Evolutionary conservation across 2,888 invertebrate species (phyloP).

Genomic region (Timandra comae): DNA sequence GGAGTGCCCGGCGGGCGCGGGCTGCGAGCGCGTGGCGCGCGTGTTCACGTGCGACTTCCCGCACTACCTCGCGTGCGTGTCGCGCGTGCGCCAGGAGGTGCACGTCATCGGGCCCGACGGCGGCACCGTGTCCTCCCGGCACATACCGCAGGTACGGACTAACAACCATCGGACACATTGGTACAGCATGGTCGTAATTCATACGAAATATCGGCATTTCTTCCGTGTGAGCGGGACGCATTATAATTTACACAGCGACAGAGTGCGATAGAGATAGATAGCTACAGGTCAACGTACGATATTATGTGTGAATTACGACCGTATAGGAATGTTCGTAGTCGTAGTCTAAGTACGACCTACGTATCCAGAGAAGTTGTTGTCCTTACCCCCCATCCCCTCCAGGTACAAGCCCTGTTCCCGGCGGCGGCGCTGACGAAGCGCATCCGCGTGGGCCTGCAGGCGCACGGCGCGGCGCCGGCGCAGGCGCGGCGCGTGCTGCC

Average conservation of each 20-base stretch:
- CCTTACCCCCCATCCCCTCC: background rate
- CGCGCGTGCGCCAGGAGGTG: conserved; percentile 96
- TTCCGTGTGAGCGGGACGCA: too few species aligned
- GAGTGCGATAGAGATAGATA: too few species aligned
- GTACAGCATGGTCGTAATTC: too few species aligned
- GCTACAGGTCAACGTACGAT: too few species aligned
- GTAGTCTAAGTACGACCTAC: too few species aligned
- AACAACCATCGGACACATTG: too few species aligned
- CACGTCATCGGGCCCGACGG: conserved; percentile 98
- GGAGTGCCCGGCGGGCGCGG: conserved; percentile 81
- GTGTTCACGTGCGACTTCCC: conserved; percentile 98
- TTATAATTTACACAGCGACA: too few species aligned
- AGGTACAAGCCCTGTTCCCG: conserved; percentile 90
- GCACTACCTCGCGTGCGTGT: conserved; percentile 97
- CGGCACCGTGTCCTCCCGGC: conserved; percentile 95
- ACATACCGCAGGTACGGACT: conserved; percentile 83
- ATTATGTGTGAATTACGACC: background rate
- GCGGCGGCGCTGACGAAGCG: conserved; percentile 98
- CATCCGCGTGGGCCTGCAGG: conserved; percentile 98
- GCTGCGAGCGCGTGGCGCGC: conserved; percentile 93
- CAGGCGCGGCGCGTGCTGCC: conserved; percentile 92
- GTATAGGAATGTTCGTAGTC: too few species aligned
- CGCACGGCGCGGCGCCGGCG: conserved; percentile 94
- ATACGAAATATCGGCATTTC: too few species aligned
- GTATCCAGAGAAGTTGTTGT: too few species aligned